A percentile compares a stretch with the other conserved stretches of the same genome.
phyloP scores from a whole-genome alignment of 2,888 invertebrate species.

The Choreutis nemorana region DNA sequence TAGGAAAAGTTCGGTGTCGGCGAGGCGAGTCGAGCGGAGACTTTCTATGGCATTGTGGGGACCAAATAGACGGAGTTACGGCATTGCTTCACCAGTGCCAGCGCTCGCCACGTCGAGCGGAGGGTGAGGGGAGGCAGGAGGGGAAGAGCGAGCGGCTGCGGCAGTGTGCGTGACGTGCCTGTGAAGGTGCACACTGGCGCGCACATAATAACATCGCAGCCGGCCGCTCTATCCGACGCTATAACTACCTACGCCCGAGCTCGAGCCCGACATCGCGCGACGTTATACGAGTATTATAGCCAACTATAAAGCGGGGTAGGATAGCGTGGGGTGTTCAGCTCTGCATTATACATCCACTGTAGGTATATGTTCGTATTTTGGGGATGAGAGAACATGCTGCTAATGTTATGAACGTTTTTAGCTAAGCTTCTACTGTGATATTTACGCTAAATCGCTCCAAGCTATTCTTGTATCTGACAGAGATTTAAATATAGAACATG shows the following conservation, averaged over 20 bases:
- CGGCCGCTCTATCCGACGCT: slow-evolving; percentile 47
- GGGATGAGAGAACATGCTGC: slow-evolving; percentile 3
- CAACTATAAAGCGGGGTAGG: slow-evolving; percentile 45
- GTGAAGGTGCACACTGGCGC: slow-evolving; percentile 19
- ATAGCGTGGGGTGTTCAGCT: slow-evolving; percentile 35
- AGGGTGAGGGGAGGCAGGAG: slow-evolving; percentile 17
- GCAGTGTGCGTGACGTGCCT: slow-evolving; percentile 19
- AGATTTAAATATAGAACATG: no score
- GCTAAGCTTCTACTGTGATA: no score
- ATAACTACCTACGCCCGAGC: slow-evolving; percentile 36
- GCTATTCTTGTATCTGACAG: no score
- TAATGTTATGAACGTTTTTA: no score
- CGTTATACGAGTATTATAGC: slow-evolving; percentile 36
- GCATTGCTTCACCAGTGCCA: slow-evolving; percentile 57
- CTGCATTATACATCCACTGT: slow-evolving; percentile 30
- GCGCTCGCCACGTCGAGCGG: slow-evolving; percentile 37
- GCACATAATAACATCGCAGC: slow-evolving; percentile 46
- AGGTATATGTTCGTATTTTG: slow-evolving; percentile 4
- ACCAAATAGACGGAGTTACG: slow-evolving; percentile 55
- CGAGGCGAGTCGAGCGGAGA: slow-evolving; percentile 55
- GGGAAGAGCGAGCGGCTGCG: slow-evolving; percentile 18
- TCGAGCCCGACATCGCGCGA: slow-evolving; percentile 21
- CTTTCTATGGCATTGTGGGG: slow-evolving; percentile 66
- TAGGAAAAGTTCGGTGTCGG: slow-evolving; percentile 59
- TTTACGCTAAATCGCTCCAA: no score